Conservation (phyloP, 1,140 invertebrate genomes). For the Drosophila bocki region DNA sequence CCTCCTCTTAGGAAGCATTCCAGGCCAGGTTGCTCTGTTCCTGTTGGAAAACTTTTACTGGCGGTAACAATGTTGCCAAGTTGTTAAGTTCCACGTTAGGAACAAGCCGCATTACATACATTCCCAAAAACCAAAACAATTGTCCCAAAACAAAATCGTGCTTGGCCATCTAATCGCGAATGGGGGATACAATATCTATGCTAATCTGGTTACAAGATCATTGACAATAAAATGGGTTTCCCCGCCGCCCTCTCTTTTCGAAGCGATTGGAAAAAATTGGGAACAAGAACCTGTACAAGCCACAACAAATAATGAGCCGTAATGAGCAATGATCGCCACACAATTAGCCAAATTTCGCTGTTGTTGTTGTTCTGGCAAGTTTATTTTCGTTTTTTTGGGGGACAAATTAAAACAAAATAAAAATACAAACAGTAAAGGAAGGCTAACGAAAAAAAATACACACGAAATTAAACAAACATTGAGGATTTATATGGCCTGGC, state of each 20-base stretch:
- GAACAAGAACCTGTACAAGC: slow-evolving; percentile 73
- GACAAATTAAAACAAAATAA: slow-evolving; percentile 79
- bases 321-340: slow-evolving; percentile 81
- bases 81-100: slow-evolving; percentile 53
- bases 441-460: slow-evolving; percentile 40
- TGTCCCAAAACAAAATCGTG: slow-evolving; percentile 66
- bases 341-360: slow-evolving; percentile 77
- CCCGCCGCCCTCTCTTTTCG: no score
- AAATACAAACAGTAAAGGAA: slow-evolving; percentile 33
- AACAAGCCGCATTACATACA: slow-evolving; percentile 51
- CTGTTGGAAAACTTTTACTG: slow-evolving; percentile 48
- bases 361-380: slow-evolving; percentile 42
- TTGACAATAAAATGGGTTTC: slow-evolving; percentile 77
- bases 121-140: slow-evolving; percentile 49
- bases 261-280: slow-evolving; percentile 49
- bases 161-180: slow-evolving; percentile 76
- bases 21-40: slow-evolving; percentile 6
- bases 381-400: slow-evolving; percentile 45
- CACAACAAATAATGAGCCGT: slow-evolving; percentile 75
- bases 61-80: slow-evolving; percentile 48
- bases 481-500: slow-evolving; percentile 65
- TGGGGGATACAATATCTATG: slow-evolving; percentile 79
- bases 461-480: slow-evolving; percentile 83
- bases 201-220: slow-evolving; percentile 80
- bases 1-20: neutral